Percentiles rank a stretch among this genome's conserved stretches.
These are phyloP conservation scores for Oreochromis grahami DNA, from an alignment of 2,797 vertebrate genomes.

Conservation along the genomic window DNA sequence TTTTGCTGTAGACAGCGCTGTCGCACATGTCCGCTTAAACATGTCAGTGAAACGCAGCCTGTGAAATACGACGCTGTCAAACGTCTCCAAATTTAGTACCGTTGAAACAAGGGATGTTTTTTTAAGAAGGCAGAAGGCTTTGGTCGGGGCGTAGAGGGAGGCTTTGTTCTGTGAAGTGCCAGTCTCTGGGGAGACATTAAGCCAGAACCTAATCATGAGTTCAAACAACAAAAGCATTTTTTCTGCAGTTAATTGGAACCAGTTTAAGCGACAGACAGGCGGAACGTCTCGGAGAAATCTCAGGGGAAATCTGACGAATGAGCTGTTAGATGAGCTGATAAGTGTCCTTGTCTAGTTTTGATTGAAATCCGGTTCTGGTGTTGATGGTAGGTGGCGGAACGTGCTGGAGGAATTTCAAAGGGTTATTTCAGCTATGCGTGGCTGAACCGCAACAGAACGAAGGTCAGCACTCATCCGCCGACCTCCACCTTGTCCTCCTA, in stretches of 20 bases:
- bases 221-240: conserved; percentile 50
- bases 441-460: conserved; percentile 62
- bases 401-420: conserved; percentile 5
- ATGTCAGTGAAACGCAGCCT: conserved; percentile 16
- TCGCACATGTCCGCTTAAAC: conserved; percentile 6
- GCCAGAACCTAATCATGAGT: conserved; percentile 22
- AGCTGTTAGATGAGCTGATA: background rate
- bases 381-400: background rate
- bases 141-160: background rate
- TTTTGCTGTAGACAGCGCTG: background rate
- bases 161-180: background rate
- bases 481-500: background rate
- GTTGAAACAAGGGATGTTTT: conserved; percentile 26
- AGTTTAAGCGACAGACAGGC: conserved; percentile 14
- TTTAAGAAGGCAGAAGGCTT: conserved; percentile 8
- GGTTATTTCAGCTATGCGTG: conserved; percentile 71
- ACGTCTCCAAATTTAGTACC: conserved; percentile 28
- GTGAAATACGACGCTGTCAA: conserved; percentile 42
- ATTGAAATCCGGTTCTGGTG: background rate
- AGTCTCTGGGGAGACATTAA: conserved; percentile 29
- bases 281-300: background rate
- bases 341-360: background rate
- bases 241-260: conserved; percentile 23
- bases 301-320: background rate
- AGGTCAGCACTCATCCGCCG: conserved; percentile 54